Evolutionary conservation across 2,113 vertebrate species (phyloP).

Genomic region (Spizaetus ornatus): DNA sequence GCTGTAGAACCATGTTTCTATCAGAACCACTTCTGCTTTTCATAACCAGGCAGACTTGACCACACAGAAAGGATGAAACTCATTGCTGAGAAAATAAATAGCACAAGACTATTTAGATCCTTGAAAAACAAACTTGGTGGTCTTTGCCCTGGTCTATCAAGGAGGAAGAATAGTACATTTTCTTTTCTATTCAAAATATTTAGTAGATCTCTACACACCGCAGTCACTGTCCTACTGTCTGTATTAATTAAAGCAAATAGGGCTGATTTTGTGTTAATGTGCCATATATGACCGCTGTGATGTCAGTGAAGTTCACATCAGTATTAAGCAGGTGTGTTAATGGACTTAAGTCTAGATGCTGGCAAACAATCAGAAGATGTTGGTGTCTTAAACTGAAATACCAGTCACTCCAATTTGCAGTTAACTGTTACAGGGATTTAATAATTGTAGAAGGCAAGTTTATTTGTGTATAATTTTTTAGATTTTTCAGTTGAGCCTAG

Average conservation of each 20-base stretch:
- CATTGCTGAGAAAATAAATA: slow-evolving; percentile 54
- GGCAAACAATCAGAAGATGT: background rate
- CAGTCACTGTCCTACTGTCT: background rate
- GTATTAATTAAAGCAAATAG: background rate
- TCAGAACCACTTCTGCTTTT: background rate
- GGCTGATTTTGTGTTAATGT: background rate
- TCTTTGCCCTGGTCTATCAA: background rate
- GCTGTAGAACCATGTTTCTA: background rate
- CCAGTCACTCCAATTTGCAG: background rate
- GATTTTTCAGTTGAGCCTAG: background rate
- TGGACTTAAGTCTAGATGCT: background rate
- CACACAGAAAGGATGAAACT: slow-evolving; percentile 19
- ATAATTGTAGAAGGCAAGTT: background rate
- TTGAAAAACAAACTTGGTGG: slow-evolving; percentile 18
- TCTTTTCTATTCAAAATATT: slow-evolving; percentile 33
- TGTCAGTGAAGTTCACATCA: background rate
- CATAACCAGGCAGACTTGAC: background rate
- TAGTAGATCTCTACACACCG: background rate
- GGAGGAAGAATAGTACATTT: slow-evolving; percentile 11
- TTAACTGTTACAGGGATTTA: background rate
- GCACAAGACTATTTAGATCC: background rate
- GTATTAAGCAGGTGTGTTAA: background rate
- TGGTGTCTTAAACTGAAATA: background rate
- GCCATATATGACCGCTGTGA: background rate
- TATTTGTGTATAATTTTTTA: background rate